Evolutionary conservation across 2,113 vertebrate genomes (phyloP).

Genomic region (Etia nguti): DNA sequence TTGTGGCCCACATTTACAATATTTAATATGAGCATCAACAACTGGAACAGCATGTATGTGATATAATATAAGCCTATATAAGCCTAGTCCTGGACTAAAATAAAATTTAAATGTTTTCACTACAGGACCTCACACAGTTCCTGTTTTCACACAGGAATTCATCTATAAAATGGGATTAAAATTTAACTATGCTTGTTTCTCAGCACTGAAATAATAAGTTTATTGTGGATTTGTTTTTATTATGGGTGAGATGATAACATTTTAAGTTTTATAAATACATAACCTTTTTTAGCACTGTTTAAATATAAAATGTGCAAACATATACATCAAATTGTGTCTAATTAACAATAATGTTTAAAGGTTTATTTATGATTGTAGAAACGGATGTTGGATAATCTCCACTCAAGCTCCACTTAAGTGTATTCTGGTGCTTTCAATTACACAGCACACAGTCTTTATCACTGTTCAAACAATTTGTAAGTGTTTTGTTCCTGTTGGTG

Average conservation of each 20-base stretch:
- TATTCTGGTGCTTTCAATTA: rapidly evolving
- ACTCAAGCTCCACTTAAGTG: neutral
- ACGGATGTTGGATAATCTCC: neutral
- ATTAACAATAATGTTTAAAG: neutral
- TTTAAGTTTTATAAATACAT: neutral
- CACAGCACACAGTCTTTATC: neutral
- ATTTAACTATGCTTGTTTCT: neutral
- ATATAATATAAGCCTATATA: neutral
- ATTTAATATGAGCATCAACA: neutral
- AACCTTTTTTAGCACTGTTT: neutral
- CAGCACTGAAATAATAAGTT: neutral
- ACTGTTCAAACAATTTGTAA: neutral
- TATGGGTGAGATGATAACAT: rapidly evolving
- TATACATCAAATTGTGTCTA: neutral
- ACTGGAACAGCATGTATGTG: neutral
- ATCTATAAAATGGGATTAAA: neutral
- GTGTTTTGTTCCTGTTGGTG: neutral
- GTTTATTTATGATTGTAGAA: neutral
- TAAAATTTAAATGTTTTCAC: neutral
- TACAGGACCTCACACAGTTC: neutral
- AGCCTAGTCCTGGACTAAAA: neutral
- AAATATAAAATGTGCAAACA: neutral
- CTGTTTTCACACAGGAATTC: too few relatives aligned
- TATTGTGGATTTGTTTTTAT: neutral
- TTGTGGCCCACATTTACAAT: neutral